Conservation (phyloP, 2,888 invertebrate species). For the Mystacides longicornis region DNA sequence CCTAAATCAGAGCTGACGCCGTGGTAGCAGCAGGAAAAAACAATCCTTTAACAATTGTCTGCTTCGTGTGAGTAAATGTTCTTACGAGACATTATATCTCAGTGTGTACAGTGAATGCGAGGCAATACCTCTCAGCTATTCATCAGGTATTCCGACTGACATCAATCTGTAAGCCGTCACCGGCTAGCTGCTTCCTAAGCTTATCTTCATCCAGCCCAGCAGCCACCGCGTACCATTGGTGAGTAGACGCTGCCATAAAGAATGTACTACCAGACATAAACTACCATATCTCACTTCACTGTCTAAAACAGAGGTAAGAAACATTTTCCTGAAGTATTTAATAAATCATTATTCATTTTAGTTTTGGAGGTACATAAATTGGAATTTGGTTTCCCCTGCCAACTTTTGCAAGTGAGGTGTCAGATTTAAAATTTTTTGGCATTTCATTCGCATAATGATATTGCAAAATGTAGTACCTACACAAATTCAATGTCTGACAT, state of each 20-base stretch:
- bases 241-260: slow-evolving; percentile 4
- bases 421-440: too few species aligned
- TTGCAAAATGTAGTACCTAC: too few species aligned
- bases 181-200: slow-evolving; percentile 17
- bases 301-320: background rate
- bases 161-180: slow-evolving; percentile 20
- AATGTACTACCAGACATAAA: slow-evolving; percentile 8
- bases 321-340: too few species aligned
- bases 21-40: slow-evolving; percentile 9
- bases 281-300: background rate
- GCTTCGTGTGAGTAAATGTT: slow-evolving; percentile 1
- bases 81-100: background rate
- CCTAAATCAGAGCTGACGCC: background rate
- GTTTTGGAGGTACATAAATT: too few species aligned
- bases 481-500: too few species aligned
- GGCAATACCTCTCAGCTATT: slow-evolving; percentile 13
- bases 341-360: too few species aligned
- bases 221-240: slow-evolving; percentile 8
- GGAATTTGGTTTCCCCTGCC: too few species aligned
- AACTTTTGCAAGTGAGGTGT: too few species aligned
- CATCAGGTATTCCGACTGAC: slow-evolving; percentile 10
- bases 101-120: too few species aligned
- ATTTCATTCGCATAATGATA: too few species aligned
- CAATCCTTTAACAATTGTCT: slow-evolving; percentile 5
- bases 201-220: slow-evolving; percentile 12